Conservation (phyloP, 2,888 invertebrate genomes). For the Atethmia centrago region DNA sequence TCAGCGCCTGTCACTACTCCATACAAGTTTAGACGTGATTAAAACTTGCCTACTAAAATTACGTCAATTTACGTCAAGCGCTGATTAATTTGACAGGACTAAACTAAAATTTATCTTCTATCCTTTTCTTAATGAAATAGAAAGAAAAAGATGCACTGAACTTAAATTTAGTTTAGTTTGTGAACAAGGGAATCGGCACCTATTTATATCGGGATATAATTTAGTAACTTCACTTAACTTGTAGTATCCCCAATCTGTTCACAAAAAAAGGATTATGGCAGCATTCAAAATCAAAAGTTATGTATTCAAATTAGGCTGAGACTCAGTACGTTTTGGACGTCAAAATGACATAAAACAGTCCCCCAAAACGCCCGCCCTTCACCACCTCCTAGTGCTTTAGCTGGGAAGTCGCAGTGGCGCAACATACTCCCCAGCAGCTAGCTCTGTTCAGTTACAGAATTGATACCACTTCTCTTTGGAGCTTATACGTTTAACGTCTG, state of each 20-base stretch:
- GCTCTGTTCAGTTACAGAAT: background rate
- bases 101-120: too few relatives aligned
- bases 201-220: too few relatives aligned
- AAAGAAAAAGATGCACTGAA: too few relatives aligned
- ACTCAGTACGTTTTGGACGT: background rate
- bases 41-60: too few relatives aligned
- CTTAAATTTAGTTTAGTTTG: too few relatives aligned
- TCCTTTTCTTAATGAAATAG: too few relatives aligned
- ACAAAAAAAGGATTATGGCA: background rate
- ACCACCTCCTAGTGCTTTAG: background rate
- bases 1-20: too few relatives aligned
- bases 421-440: background rate
- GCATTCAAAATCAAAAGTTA: background rate
- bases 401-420: background rate
- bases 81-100: too few relatives aligned
- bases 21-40: too few relatives aligned
- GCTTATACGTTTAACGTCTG: background rate
- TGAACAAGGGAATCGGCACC: too few relatives aligned
- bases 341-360: background rate
- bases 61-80: too few relatives aligned
- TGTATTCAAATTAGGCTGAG: background rate
- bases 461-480: background rate
- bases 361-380: background rate
- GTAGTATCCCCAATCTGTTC: background rate
- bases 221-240: background rate